Conservation (phyloP, 2,888 invertebrate species). For the Catonia carolina region DNA sequence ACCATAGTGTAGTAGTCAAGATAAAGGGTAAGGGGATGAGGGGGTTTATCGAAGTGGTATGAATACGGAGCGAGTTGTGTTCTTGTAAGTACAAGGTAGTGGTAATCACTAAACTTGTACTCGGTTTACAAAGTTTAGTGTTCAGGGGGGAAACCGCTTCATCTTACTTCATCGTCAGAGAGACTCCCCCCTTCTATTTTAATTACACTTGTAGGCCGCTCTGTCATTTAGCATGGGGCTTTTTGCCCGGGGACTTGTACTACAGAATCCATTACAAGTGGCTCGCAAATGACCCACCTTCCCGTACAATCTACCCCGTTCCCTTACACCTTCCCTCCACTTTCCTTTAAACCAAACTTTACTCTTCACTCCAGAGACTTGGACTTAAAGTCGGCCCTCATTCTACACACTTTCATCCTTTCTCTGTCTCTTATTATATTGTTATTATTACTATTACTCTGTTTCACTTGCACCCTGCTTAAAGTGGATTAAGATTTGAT, state of each 20-base stretch:
- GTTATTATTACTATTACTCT: no score
- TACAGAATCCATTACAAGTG: slow-evolving; percentile 13
- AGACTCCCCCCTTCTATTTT: not conserved
- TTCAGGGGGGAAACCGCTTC: no score
- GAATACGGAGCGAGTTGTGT: not conserved
- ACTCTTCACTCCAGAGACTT: no score
- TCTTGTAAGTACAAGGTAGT: slow-evolving; percentile 9
- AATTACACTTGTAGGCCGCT: slow-evolving; percentile 12
- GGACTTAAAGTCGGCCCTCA: no score
- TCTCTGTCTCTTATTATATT: no score
- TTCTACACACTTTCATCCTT: no score
- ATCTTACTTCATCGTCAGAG: not conserved
- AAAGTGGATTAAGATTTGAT: no score
- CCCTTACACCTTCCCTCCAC: no score
- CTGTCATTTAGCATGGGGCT: slow-evolving; percentile 12
- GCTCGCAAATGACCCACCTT: slow-evolving; percentile 8
- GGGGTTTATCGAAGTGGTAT: not conserved
- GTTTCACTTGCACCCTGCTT: no score
- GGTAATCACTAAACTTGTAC: slow-evolving; percentile 12
- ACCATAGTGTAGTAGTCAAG: no score
- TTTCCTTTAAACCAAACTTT: no score
- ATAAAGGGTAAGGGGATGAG: not conserved
- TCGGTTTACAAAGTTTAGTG: slow-evolving; percentile 11
- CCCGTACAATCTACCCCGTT: not conserved
- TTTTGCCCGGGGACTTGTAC: slow-evolving; percentile 10